Base-by-base conservation (phyloP, 1,140 invertebrate genomes). In the Drosophila nasuta region DNA sequence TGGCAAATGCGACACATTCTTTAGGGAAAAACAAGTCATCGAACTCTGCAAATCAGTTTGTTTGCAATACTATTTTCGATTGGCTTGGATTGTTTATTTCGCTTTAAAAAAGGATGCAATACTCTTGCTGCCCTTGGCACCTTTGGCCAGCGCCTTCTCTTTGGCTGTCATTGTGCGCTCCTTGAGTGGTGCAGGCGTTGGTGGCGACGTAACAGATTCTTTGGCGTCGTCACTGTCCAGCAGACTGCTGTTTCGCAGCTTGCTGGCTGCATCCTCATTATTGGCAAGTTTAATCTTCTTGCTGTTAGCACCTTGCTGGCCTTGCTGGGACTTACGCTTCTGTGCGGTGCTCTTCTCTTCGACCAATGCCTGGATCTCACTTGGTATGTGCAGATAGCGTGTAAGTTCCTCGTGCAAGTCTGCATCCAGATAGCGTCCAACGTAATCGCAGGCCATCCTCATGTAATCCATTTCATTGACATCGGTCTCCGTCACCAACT, bases 31-130 rank as follows among this genome's bases (percentile, higher is more conserved):
- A 57, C 6, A 41, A 58, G 73, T 71, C 73, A 58, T 38, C 62
- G 73, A 75, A 75, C 67, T 58, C 30, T n/a, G 1, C 25, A 56
- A 56, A 17, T 17, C 30, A 15, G 41, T 38, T 38, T 57, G 13
- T 35, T 41, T 59, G 33, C 3, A 35, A 46, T 5, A 67, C 48
- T 54, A 28, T 13, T 38, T 35, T 35, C 30, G 13, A 3, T 52
- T 43, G 35, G 48, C 38, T n/a, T 10, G 20, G 20, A 20, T 20
- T 20, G 20, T 10, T 58, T 87, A 87, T 45, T 88, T 88, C 3
- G 49, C 66, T 94, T 95, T 95, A 86, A 97, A 96, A 92, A 96
- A 96, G 52, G 94, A 95, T 25, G 95, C 94, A 86, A 97, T 96
- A 79, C 93, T 96, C 93, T 96, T 96, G 17, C 95, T 95, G 46